A percentile compares a stretch with the other conserved stretches of the same genome.
Evolutionary conservation across 2,888 invertebrate genomes (phyloP).

Genomic region (Drosophila prostipennis): DNA sequence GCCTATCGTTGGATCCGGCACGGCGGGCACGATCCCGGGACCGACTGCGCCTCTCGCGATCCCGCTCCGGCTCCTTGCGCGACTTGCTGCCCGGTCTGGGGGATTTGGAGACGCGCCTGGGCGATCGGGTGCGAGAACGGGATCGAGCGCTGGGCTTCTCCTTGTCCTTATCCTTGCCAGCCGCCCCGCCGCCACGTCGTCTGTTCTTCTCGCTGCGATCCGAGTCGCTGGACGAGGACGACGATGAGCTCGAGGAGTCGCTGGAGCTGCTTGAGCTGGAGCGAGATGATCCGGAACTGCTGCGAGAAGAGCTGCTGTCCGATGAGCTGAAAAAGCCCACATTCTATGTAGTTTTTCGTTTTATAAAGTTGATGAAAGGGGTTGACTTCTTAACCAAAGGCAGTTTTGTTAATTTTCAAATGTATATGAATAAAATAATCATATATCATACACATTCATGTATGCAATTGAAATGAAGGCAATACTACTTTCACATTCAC

Average conservation of each 20-base stretch:
- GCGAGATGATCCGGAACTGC: slow-evolving; percentile 89
- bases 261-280: slow-evolving; percentile 89
- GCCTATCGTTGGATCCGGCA: slow-evolving; percentile 53
- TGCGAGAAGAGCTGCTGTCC: slow-evolving; percentile 91
- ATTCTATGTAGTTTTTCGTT: background rate
- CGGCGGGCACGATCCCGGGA: slow-evolving; percentile 71
- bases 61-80: slow-evolving; percentile 70
- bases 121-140: slow-evolving; percentile 64
- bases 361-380: too few relatives aligned
- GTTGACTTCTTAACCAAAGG: too few relatives aligned
- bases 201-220: slow-evolving; percentile 84
- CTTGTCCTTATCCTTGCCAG: slow-evolving; percentile 51
- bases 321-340: slow-evolving; percentile 86
- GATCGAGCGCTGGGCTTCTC: slow-evolving; percentile 43
- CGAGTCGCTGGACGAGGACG: slow-evolving; percentile 88
- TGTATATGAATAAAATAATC: too few relatives aligned
- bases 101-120: slow-evolving; percentile 68
- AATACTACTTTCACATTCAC: too few relatives aligned
- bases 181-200: slow-evolving; percentile 53
- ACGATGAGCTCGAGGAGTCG: slow-evolving; percentile 86
- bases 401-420: too few relatives aligned
- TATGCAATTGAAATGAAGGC: too few relatives aligned
- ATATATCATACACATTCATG: too few relatives aligned
- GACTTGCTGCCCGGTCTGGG: slow-evolving; percentile 65
- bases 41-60: slow-evolving; percentile 54